These are phyloP conservation scores for Ectobius pallidus DNA, from an alignment of 2,888 invertebrate genomes.

Conservation along the genomic window DNA sequence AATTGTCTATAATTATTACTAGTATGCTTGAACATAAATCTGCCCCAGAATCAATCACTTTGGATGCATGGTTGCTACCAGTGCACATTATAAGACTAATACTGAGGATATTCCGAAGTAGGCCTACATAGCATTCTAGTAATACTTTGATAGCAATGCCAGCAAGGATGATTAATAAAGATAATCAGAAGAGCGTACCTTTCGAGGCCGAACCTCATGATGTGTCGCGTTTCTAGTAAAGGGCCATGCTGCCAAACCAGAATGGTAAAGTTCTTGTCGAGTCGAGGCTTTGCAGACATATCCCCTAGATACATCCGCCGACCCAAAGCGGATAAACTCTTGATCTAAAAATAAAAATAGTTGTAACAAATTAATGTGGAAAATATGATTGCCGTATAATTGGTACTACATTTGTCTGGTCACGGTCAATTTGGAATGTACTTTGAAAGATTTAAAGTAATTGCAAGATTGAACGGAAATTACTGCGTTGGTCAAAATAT, in stretches of 20 bases:
- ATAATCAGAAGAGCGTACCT: too few species aligned
- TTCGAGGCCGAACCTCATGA: constrained; percentile 60
- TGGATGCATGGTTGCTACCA: too few species aligned
- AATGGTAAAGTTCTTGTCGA: constrained; percentile 56
- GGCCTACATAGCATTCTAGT: too few species aligned
- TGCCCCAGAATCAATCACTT: too few species aligned
- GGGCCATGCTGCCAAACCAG: constrained; percentile 66
- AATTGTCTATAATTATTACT: too few species aligned
- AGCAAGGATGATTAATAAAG: too few species aligned
- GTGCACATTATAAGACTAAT: too few species aligned
- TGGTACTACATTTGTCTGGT: background rate
- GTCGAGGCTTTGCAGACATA: background rate
- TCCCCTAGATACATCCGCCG: constrained; percentile 22
- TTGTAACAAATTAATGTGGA: background rate
- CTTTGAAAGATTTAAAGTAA: too few species aligned
- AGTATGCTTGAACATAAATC: too few species aligned
- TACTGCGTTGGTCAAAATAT: background rate
- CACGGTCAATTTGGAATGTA: background rate
- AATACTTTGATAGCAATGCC: too few species aligned
- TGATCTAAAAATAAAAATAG: background rate
- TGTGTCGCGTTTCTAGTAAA: constrained; percentile 62
- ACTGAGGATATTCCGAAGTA: too few species aligned
- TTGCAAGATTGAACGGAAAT: background rate
- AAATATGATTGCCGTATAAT: background rate
- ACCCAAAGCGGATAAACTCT: constrained; percentile 23